Conservation (phyloP, 2,888 invertebrate genomes). For the Cryptophagus acutangulus region DNA sequence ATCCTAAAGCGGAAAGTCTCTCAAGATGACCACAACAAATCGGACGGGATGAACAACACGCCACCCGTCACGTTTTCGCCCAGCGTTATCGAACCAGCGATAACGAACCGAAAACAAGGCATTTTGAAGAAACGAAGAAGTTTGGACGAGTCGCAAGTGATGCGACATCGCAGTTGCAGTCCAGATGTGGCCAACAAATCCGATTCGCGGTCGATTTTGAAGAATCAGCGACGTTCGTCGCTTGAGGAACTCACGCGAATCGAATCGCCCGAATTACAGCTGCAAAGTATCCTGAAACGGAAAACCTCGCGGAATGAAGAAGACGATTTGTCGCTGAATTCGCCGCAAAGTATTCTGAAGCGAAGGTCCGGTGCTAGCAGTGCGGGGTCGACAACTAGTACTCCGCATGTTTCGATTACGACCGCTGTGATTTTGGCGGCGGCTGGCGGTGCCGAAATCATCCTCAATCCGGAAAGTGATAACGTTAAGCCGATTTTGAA, state of each 20-base stretch:
- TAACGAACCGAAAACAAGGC: constrained; percentile 63
- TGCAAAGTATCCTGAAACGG: constrained; percentile 65
- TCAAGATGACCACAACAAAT: constrained; percentile 47
- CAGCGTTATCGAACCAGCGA: constrained; percentile 63
- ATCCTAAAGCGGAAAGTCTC: constrained; percentile 56
- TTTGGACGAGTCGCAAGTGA: constrained; percentile 71
- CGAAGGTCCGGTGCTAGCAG: constrained; percentile 67
- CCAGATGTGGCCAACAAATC: constrained; percentile 61
- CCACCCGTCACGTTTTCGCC: constrained; percentile 79
- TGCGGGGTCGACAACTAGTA: constrained; percentile 54
- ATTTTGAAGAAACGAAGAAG: constrained; percentile 80
- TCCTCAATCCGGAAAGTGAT: constrained; percentile 42
- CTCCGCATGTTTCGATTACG: constrained; percentile 64
- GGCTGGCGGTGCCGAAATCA: constrained; percentile 53
- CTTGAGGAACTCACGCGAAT: constrained; percentile 64
- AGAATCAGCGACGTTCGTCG: constrained; percentile 61
- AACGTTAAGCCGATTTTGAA: constrained; percentile 73
- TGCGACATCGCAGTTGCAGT: constrained; percentile 63
- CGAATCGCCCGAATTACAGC: constrained; percentile 60
- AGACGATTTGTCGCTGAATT: constrained; percentile 58
- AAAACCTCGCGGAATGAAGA: constrained; percentile 62
- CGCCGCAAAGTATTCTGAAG: constrained; percentile 75
- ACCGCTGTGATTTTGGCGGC: constrained; percentile 63
- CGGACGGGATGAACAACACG: constrained; percentile 45
- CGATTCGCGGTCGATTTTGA: constrained; percentile 62